Evolutionary conservation across 2,797 vertebrate species (phyloP).

Genomic region (Ctenosaura bakeri): DNA sequence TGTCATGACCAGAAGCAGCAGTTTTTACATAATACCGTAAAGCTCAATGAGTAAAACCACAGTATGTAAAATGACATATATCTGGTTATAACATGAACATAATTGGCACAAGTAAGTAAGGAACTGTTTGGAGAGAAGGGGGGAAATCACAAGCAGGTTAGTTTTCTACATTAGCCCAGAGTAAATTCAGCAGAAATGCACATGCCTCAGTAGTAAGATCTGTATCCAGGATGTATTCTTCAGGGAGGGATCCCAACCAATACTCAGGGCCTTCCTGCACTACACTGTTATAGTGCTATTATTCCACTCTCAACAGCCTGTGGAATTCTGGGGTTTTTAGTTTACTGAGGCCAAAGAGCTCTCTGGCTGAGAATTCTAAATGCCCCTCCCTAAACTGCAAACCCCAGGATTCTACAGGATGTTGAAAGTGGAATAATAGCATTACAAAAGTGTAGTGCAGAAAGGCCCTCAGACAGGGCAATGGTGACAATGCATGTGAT

Average conservation of each 20-base stretch:
- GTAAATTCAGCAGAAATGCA: background rate
- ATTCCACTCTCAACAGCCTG: too few species aligned
- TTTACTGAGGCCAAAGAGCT: too few species aligned
- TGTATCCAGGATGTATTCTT: background rate
- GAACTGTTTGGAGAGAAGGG: background rate
- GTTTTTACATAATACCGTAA: background rate
- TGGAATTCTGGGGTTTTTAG: too few species aligned
- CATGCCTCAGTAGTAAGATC: background rate
- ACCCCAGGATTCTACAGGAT: too few species aligned
- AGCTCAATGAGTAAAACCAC: background rate
- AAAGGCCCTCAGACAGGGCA: too few species aligned
- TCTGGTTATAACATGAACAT: background rate
- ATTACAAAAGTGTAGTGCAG: too few species aligned
- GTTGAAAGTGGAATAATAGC: too few species aligned
- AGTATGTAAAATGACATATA: background rate
- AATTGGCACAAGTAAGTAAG: background rate
- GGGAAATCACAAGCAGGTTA: background rate
- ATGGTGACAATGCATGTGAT: background rate
- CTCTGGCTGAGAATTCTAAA: too few species aligned
- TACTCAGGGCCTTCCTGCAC: background rate
- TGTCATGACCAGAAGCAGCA: background rate
- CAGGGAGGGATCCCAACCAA: background rate
- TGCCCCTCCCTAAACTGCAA: too few species aligned
- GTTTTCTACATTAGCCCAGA: too few species aligned
- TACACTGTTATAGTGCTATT: too few species aligned